Evolutionary conservation across 2,797 vertebrate genomes (phyloP).

Genomic region (Urocyon cinereoargenteus): DNA sequence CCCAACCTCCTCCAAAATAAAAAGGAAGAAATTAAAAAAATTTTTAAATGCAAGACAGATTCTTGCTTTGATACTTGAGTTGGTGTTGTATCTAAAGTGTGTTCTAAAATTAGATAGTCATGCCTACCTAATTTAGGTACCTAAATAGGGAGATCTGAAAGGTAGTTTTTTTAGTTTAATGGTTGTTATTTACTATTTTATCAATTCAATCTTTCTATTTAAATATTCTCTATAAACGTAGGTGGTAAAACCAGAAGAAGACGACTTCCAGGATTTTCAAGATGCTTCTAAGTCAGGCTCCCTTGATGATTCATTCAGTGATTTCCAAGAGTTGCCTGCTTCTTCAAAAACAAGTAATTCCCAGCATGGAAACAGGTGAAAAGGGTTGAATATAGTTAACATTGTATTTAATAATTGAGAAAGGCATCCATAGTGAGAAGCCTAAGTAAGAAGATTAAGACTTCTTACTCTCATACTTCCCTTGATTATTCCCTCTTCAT

Average conservation of each 20-base stretch:
- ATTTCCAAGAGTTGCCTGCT: constrained; percentile 93
- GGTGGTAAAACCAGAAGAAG: constrained; percentile 94
- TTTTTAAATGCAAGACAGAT: constrained; percentile 22
- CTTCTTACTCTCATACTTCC: background rate
- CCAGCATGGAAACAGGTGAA: constrained; percentile 93
- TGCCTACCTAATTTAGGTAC: background rate
- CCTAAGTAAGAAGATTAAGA: background rate
- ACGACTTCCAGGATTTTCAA: constrained; percentile 99
- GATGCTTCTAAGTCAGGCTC: constrained; percentile 95
- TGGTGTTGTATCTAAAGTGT: constrained; percentile 13
- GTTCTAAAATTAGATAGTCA: constrained; percentile 43
- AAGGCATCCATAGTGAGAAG: background rate
- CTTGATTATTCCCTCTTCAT: background rate
- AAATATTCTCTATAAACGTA: constrained; percentile 82
- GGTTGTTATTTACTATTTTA: background rate
- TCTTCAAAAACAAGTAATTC: constrained; percentile 87
- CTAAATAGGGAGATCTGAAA: constrained; percentile 34
- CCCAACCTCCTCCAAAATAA: background rate
- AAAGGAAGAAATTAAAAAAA: background rate
- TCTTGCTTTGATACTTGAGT: constrained; percentile 26
- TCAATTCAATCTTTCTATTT: constrained; percentile 14
- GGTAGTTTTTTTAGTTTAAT: constrained; percentile 28
- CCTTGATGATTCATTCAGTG: constrained; percentile 93
- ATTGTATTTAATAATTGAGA: constrained; percentile 21
- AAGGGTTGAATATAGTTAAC: constrained; percentile 46